Evolutionary conservation across 2,797 vertebrate species (phyloP), one percentile per base, ranked within the genome.

Genomic region (Melanotaenia boesemani): DNA sequence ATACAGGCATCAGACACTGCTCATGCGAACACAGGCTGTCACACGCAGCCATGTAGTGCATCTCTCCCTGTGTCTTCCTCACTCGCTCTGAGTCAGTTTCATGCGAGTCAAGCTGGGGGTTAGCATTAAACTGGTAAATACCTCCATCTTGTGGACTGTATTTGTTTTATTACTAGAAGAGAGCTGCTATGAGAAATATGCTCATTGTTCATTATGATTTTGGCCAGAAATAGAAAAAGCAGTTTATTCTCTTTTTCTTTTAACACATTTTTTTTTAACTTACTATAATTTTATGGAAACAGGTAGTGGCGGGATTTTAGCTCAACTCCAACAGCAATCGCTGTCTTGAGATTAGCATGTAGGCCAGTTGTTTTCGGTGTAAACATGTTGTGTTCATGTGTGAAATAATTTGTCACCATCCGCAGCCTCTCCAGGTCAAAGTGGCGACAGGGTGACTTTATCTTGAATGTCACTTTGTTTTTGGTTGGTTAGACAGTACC

Each of bases 381-480:
- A 93, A 92, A 91, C 86, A 91, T 86, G 80, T 77, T 78, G 87
- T 83, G 79, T 81, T 86, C 64, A 82, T 70, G 83, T 88, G 91
- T 89, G 80, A 89, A 94, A 89, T 81, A 70, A 81, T 91, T 89
- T 90, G 92, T 92, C 88, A 82, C 88, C 87, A 81, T 89, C 86
- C 81, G 81, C 80, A 84, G 81, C 77, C 77, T 88, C 65, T 87
- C 83, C 80, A 91, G 91, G 93, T 93, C 91, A 92, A 84, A 92
- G 86, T 91, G 88, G 90, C 84, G 82, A 83, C 89, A 86, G 88
- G 93, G 90, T 94, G 94, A 96, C 94, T 95, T 95, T 92, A 94
- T 94, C 92, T 91, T 94, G 93, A 93, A 94, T 95, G 94, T 95
- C 93, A 95, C 91, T 95, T 95, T 95, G 93, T 94, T 92, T 95